phyloP scores from a whole-genome alignment of 2,113 vertebrate species.

The Melanostigma gelatinosum region DNA sequence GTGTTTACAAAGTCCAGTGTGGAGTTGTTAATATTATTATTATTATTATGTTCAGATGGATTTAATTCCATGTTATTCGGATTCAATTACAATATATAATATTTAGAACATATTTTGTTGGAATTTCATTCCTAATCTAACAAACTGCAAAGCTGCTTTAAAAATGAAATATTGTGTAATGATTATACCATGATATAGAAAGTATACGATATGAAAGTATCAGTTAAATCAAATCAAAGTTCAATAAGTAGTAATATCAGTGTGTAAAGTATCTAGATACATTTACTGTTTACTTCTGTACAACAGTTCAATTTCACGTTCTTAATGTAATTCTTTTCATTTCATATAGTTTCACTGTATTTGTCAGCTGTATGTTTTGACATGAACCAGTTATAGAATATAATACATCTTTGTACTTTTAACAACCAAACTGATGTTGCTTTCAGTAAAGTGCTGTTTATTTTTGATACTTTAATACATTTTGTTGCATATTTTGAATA shows the following conservation, averaged over 20 bases:
- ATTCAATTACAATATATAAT: background rate
- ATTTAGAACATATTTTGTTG: background rate
- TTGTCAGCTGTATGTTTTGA: too few species aligned
- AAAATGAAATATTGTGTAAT: background rate
- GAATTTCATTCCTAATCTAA: background rate
- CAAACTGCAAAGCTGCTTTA: background rate
- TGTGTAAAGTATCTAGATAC: background rate
- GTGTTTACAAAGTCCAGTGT: background rate
- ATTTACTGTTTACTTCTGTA: background rate
- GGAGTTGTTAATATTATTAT: background rate
- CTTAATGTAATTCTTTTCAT: background rate
- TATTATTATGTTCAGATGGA: background rate
- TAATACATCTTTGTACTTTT: background rate
- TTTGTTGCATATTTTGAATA: background rate
- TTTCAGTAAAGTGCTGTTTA: background rate
- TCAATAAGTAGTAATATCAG: background rate
- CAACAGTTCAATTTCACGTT: background rate
- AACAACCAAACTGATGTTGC: too few species aligned
- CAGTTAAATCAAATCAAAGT: background rate
- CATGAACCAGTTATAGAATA: too few species aligned
- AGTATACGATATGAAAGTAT: background rate
- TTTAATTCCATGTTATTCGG: background rate
- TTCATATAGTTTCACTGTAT: background rate
- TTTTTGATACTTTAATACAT: background rate
- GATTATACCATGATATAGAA: background rate